Evolutionary conservation across 2,113 vertebrate species (phyloP), one percentile per base, ranked within the genome.

Genomic region (Strigops habroptila): DNA sequence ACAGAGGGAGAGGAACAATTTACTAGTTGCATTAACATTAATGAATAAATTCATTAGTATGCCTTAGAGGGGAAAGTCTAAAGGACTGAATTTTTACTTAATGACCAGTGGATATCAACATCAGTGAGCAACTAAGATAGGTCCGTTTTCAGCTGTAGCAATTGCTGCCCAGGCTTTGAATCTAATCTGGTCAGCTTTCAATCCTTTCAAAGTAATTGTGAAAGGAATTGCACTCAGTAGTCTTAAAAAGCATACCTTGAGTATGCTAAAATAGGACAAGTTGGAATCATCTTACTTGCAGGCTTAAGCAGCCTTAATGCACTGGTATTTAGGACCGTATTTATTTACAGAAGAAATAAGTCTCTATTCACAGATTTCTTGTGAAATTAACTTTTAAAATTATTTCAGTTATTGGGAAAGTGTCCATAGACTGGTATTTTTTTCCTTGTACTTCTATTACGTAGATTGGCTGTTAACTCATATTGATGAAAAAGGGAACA

Each of bases 201-300:
- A 79, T 94, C 82, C 79, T 90, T 81, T 84, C 65, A 60, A 75
- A 95, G 88, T 91, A 93, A 96, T 92, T 93, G 60, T 87, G 80
- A 53, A 92, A 78, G 52, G 7, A 71, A 95, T 88, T 97, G 60
- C 88, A 73, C 71, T 94, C 69, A 6, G 10, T 9, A 59, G 82
- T 69, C 85, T 90, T 74, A 27, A 55, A 87, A 76, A 39, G 14
- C 21, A 37, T 88, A 80, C 71, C 90, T 87, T 63, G 64, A n/a
- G 49, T 25, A n/a, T 53, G 25, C 48, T 93, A 71, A 95, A 97
- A 68, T 65, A 93, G 90, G 82, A 82, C 95, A 90, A 71, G 51
- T 81, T 84, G 90, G 82, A 94, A 86, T 95, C 71, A 88, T 52
- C 18, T 74, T 80, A 8, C 67, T 88, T 85, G 49, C 53, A 88